Conservation (phyloP, 1,140 invertebrate genomes). For the Charaxes varanes region DNA sequence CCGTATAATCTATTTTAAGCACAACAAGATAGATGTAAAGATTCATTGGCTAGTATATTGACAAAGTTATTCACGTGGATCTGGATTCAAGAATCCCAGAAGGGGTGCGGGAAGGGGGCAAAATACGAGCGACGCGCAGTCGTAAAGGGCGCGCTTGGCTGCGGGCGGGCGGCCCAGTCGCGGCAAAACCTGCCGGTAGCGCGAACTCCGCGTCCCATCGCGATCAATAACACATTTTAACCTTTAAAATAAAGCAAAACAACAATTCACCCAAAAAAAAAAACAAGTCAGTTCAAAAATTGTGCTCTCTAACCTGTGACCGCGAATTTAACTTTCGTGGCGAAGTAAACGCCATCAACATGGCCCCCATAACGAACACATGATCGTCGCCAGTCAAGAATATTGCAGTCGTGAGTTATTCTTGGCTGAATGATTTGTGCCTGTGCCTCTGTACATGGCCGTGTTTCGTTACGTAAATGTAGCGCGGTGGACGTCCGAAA, state of each 20-base stretch:
- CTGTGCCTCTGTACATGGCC: conserved; percentile 27
- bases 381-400: conserved; percentile 36
- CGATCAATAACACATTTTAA: conserved; percentile 43
- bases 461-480: conserved; percentile 53
- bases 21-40: conserved; percentile 11
- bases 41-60: conserved; percentile 27
- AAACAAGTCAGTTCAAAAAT: conserved; percentile 4
- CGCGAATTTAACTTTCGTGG: conserved; percentile 30
- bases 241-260: conserved; percentile 20
- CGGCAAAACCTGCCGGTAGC: conserved; percentile 52
- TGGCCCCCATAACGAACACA: conserved; percentile 51
- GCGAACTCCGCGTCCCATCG: conserved; percentile 35
- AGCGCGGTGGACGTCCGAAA: conserved; percentile 35
- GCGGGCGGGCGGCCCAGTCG: conserved; percentile 44
- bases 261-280: conserved; percentile 14
- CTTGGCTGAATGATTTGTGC: conserved; percentile 25
- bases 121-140: conserved; percentile 53
- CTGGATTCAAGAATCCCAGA: conserved; percentile 27
- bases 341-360: conserved; percentile 39
- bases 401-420: conserved; percentile 35
- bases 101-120: conserved; percentile 28
- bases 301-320: conserved; percentile 5
- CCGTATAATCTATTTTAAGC: conserved; percentile 13
- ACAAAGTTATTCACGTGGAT: conserved; percentile 39
- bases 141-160: conserved; percentile 29